These are phyloP conservation scores for Hippocampus zosterae DNA, from an alignment of 2,113 vertebrate genomes.

Conservation along the genomic window DNA sequence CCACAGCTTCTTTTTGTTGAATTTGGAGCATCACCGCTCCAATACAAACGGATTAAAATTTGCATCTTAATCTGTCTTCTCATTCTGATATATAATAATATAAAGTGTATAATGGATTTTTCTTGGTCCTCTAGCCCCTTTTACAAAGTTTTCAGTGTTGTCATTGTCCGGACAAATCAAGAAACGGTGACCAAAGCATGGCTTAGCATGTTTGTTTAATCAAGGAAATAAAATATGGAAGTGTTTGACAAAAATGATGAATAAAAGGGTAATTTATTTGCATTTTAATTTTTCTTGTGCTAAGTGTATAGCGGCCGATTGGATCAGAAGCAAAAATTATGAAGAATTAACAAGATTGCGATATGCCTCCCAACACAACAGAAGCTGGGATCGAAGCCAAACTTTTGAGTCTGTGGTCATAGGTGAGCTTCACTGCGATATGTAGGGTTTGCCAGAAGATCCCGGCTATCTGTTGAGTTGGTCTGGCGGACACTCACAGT, in stretches of 20 bases:
- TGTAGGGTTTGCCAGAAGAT: neutral
- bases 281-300: neutral
- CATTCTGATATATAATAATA: neutral
- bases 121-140: neutral
- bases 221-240: neutral
- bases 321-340: neutral
- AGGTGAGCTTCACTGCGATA: constrained; percentile 61
- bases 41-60: neutral
- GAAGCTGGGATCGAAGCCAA: neutral
- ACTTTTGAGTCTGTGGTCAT: constrained; percentile 28
- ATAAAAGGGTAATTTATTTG: neutral
- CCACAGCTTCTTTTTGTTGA: too few species aligned
- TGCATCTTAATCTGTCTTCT: neutral
- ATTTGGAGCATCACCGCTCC: neutral
- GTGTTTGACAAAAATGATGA: neutral
- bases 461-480: rapidly evolving
- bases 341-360: neutral
- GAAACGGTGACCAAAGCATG: neutral
- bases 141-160: neutral
- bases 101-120: neutral
- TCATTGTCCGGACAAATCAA: neutral
- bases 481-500: constrained; percentile 68
- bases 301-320: neutral
- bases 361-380: neutral
- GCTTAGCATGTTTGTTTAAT: neutral